phyloP scores from a whole-genome alignment of 2,888 invertebrate species.

The Agonopterix alstromeriana region DNA sequence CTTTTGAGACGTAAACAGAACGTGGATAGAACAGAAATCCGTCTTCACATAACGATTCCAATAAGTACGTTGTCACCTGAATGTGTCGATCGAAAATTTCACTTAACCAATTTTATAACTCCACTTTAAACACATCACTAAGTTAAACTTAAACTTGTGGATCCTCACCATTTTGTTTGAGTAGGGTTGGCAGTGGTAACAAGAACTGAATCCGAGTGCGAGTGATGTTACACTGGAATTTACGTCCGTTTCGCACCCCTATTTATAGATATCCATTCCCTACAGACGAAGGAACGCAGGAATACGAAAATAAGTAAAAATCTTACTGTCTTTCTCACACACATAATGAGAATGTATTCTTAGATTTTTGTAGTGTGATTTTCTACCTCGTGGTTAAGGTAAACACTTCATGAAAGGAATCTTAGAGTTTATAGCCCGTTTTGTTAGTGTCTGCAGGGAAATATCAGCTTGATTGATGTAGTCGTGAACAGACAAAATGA shows the following conservation, averaged over 20 bases:
- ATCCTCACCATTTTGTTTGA: constrained; percentile 63
- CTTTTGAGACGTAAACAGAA: no score
- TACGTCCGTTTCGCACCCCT: constrained; percentile 59
- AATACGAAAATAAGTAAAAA: constrained; percentile 74
- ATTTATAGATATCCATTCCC: constrained; percentile 62
- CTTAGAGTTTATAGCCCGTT: no score
- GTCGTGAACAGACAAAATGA: no score
- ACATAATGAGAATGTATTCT: background rate
- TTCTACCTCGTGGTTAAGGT: no score
- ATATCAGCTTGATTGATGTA: no score
- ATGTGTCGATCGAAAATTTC: no score
- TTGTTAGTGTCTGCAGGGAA: no score
- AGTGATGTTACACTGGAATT: constrained; percentile 73
- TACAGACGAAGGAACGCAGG: constrained; percentile 35
- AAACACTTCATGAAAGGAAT: no score
- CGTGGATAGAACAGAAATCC: no score
- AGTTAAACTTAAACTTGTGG: constrained; percentile 16
- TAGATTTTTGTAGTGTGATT: background rate
- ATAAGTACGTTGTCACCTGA: no score
- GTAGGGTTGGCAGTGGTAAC: constrained; percentile 61
- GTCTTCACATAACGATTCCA: no score
- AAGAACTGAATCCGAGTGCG: constrained; percentile 75
- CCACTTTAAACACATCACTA: constrained; percentile 17
- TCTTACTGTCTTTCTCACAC: constrained; percentile 44
- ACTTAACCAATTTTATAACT: background rate